Conservation (phyloP, 2,797 vertebrate genomes). For the Euphonia xanthogaster region DNA sequence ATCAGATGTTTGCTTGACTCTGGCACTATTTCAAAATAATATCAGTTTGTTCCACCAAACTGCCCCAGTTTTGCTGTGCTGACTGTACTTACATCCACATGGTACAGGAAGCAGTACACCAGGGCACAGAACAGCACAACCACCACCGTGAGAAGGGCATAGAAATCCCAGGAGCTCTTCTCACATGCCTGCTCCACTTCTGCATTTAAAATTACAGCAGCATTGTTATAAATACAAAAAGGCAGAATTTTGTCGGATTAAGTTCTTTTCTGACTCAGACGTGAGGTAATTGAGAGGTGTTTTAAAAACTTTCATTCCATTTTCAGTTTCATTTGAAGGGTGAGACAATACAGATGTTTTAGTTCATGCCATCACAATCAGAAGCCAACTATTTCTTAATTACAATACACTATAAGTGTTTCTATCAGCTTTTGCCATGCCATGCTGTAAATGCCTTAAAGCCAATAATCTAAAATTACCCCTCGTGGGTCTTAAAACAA, state of each 20-base stretch:
- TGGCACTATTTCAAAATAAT: background rate
- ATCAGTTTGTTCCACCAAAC: background rate
- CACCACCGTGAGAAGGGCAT: rapidly evolving
- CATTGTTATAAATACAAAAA: background rate
- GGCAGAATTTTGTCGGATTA: background rate
- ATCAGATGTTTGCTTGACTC: background rate
- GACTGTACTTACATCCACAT: background rate
- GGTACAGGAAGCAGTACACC: background rate
- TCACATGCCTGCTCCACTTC: background rate
- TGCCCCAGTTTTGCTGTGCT: background rate
- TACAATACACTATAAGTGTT: background rate
- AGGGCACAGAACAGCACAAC: background rate
- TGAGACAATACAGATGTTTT: background rate
- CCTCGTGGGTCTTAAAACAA: background rate
- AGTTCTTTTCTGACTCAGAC: background rate
- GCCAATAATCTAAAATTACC: background rate
- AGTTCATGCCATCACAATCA: background rate
- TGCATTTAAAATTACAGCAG: background rate
- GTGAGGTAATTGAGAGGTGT: background rate
- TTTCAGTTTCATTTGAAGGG: background rate
- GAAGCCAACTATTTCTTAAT: background rate
- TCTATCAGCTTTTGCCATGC: background rate
- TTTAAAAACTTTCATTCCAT: background rate
- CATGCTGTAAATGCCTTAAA: background rate
- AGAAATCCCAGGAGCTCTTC: background rate